These are phyloP conservation scores for Portunus trituberculatus DNA, from an alignment of 1,140 invertebrate genomes.

Conservation along the genomic window DNA sequence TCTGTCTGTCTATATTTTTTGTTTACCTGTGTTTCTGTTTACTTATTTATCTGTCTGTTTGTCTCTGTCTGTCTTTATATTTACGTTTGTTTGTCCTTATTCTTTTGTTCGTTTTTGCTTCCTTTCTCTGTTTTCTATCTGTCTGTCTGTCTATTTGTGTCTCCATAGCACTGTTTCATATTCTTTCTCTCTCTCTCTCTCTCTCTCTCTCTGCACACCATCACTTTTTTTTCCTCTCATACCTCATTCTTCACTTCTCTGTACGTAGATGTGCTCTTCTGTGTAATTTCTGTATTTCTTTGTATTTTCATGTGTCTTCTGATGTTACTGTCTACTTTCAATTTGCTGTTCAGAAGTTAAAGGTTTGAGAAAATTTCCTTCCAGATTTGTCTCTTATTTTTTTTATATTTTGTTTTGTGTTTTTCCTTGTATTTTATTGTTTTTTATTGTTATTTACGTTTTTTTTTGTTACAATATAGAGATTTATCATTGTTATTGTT, in stretches of 20 bases:
- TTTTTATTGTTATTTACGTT: not conserved
- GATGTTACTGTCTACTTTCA: too few relatives aligned
- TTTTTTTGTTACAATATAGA: not conserved
- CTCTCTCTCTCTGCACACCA: too few relatives aligned
- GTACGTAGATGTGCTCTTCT: too few relatives aligned
- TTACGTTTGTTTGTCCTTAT: not conserved
- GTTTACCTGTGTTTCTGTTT: not conserved
- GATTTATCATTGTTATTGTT: not conserved
- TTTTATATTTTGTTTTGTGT: not conserved
- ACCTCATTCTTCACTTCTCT: too few relatives aligned
- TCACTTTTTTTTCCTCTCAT: not conserved
- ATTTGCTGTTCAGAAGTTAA: not conserved
- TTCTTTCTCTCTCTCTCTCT: not conserved
- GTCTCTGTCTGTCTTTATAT: not conserved
- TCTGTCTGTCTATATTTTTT: slow-evolving; percentile 2
- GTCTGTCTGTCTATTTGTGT: slow-evolving; percentile 19
- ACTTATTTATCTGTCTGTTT: not conserved
- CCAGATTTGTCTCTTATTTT: not conserved
- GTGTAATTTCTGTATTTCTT: too few relatives aligned
- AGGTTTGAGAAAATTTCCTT: not conserved
- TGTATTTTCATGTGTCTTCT: not conserved
- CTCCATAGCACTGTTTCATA: not conserved
- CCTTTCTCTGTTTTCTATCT: not conserved
- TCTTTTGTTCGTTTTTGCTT: not conserved
- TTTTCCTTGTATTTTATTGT: not conserved